Conservation (phyloP, 2,888 invertebrate genomes). For the Scaeva pyrastri region DNA sequence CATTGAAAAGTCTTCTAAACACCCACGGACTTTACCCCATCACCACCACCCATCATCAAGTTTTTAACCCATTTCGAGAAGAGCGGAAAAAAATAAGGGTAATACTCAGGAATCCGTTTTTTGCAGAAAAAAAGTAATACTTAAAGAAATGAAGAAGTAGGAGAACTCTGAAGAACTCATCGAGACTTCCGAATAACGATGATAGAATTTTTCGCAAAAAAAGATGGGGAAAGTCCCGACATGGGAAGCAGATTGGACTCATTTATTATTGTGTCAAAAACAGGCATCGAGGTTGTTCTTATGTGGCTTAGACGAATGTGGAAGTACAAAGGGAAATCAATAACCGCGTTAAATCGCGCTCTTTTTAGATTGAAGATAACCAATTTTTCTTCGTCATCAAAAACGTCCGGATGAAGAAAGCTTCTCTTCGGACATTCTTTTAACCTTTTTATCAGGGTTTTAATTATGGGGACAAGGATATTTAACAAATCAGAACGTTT, state of each 20-base stretch:
- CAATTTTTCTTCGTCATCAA: conserved; percentile 16
- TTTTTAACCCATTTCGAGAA: conserved; percentile 38
- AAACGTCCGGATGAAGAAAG: conserved; percentile 15
- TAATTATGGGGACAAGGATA: not conserved
- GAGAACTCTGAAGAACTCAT: conserved; percentile 25
- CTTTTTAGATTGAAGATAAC: not conserved
- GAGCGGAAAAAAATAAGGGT: not conserved
- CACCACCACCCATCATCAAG: conserved; percentile 4
- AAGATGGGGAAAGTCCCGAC: not conserved
- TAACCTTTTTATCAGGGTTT: not conserved
- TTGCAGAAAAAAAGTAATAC: conserved; percentile 32
- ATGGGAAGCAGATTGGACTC: conserved; percentile 39
- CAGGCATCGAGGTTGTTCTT: not conserved
- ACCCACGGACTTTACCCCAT: not conserved
- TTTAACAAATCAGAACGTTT: not conserved
- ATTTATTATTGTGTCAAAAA: not conserved
- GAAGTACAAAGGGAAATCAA: conserved; percentile 43
- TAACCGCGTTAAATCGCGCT: conserved; percentile 7
- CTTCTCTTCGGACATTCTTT: conserved; percentile 36
- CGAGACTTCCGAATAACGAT: conserved; percentile 23
- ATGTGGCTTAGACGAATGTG: not conserved
- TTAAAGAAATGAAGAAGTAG: conserved; percentile 43
- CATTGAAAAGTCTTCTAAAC: not conserved
- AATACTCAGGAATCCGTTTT: conserved; percentile 16
- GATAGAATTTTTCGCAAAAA: not conserved